These are phyloP conservation scores for Gavia stellata DNA, from an alignment of 2,113 vertebrate genomes.

Conservation along the genomic window DNA sequence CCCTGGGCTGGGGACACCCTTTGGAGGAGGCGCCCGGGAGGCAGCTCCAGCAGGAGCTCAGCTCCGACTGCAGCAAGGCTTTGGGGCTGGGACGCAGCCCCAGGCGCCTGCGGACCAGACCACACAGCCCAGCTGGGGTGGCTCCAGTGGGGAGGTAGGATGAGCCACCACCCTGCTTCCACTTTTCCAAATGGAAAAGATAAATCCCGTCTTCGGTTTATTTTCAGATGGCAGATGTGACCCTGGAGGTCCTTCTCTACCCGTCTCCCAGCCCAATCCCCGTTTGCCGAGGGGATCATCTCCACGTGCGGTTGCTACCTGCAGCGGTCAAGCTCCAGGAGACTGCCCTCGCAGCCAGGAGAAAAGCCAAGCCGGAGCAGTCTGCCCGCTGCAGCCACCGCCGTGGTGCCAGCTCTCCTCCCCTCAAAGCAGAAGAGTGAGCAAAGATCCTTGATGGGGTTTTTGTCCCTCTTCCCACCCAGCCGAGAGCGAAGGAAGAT, in stretches of 20 bases:
- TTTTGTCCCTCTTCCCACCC: not conserved
- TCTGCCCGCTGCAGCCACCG: not conserved
- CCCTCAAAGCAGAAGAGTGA: not conserved
- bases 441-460: not conserved
- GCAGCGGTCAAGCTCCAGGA: fast-evolving
- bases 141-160: not conserved
- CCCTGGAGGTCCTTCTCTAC: not conserved
- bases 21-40: not conserved
- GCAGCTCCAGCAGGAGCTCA: not conserved
- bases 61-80: fast-evolving
- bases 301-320: not conserved
- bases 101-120: fast-evolving
- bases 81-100: not conserved
- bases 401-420: not conserved
- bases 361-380: not conserved
- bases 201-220: not conserved
- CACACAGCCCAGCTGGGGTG: not conserved
- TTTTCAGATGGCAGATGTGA: not conserved
- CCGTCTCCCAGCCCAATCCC: not conserved
- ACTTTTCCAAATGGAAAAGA: not conserved
- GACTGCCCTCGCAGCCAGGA: not conserved
- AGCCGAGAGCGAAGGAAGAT: not conserved
- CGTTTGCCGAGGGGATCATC: not conserved
- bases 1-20: not conserved
- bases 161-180: not conserved